phyloP scores from a whole-genome alignment of 2,888 invertebrate species.

The Stenchaetothrips biformis region DNA sequence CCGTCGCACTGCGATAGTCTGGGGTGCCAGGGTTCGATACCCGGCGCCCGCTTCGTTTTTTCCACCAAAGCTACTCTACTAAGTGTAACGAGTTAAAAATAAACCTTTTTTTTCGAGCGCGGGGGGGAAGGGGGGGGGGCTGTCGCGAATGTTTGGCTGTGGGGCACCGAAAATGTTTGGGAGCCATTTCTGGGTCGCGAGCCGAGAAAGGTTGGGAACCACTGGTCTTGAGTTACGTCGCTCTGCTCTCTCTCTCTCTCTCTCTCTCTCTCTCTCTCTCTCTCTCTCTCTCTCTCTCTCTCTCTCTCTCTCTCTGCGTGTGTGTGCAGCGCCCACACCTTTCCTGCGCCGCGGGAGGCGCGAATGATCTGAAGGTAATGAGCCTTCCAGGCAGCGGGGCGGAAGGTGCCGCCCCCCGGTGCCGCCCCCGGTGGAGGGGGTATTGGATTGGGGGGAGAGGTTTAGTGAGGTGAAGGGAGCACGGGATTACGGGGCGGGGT shows the following conservation, averaged over 20 bases:
- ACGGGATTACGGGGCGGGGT: no score
- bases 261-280: background rate
- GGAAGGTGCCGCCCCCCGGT: background rate
- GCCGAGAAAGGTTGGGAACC: background rate
- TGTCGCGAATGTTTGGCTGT: no score
- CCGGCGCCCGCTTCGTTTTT: no score
- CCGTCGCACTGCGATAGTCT: no score
- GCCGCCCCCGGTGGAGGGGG: no score
- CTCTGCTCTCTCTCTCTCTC: background rate
- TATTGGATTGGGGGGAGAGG: background rate
- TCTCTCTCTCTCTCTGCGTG: background rate
- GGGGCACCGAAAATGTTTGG: no score
- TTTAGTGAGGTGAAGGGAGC: background rate
- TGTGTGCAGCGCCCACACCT: background rate
- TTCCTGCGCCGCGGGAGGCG: background rate
- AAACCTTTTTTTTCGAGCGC: background rate
- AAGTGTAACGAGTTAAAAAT: no score
- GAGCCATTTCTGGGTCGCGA: no score
- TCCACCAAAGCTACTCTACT: no score
- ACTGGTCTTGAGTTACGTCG: background rate
- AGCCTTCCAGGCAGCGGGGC: constrained; percentile 16
- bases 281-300: background rate
- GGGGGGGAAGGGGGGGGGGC: background rate
- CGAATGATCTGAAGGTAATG: constrained; percentile 18
- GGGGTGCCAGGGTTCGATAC: no score